These are phyloP conservation scores for Tragopan temminckii DNA, from an alignment of 2,797 vertebrate genomes.

Conservation along the genomic window DNA sequence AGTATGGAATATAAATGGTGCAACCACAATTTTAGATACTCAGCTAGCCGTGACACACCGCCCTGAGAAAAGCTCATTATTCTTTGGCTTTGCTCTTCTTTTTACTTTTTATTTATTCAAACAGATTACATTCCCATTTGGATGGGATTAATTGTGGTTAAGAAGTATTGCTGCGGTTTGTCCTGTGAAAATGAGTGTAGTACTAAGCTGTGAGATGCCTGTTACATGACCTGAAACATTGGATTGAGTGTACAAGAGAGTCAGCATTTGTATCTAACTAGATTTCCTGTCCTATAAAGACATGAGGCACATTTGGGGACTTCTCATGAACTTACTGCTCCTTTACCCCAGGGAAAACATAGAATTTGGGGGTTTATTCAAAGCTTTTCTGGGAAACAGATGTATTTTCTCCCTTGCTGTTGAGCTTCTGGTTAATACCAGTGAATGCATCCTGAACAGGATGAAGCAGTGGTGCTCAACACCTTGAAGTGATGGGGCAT, in stretches of 20 bases:
- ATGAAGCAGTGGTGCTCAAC: neutral
- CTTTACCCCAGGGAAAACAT: neutral
- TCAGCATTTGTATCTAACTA: constrained; percentile 51
- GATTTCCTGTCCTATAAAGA: constrained; percentile 46
- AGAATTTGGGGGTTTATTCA: neutral
- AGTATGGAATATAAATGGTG: constrained; percentile 18
- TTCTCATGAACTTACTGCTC: neutral
- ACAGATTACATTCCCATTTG: constrained; percentile 74
- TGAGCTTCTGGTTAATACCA: neutral
- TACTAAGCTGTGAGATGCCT: constrained; percentile 55
- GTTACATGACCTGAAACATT: constrained; percentile 65
- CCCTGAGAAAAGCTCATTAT: constrained; percentile 11
- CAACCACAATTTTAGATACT: constrained; percentile 9
- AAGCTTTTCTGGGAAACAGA: neutral
- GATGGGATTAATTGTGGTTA: constrained; percentile 68
- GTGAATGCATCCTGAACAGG: neutral
- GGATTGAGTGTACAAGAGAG: constrained; percentile 32
- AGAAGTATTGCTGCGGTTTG: constrained; percentile 60
- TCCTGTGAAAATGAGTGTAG: constrained; percentile 64
- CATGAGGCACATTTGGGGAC: constrained; percentile 35
- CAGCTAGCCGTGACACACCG: constrained; percentile 4
- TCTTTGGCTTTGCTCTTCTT: constrained; percentile 48
- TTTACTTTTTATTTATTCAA: constrained; percentile 71
- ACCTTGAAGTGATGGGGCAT: neutral
- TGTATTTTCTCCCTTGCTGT: neutral